Percentiles rank a stretch among this genome's conserved stretches.
phyloP scores from a whole-genome alignment of 1,140 invertebrate species.

The Brachionus asplanchnoidis region DNA sequence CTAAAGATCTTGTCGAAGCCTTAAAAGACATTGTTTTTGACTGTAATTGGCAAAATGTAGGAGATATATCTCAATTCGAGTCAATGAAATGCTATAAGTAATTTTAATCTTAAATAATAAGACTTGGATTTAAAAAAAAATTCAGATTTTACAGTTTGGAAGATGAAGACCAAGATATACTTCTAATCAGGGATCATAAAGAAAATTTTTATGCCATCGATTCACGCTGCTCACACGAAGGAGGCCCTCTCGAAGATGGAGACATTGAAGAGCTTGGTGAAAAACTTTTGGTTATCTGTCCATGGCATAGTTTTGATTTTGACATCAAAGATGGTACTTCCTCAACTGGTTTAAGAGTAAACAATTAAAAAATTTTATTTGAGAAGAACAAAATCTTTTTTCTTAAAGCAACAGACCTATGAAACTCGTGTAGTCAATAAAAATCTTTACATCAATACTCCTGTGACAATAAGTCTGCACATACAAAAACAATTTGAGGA shows the following conservation, averaged over 20 bases:
- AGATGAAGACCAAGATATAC: constrained; percentile 45
- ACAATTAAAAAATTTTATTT: background rate
- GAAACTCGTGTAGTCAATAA: constrained; percentile 41
- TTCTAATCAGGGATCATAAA: constrained; percentile 43
- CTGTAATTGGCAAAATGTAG: constrained; percentile 42
- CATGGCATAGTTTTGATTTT: constrained; percentile 46
- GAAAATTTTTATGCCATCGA: constrained; percentile 45
- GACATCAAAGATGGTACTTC: constrained; percentile 44
- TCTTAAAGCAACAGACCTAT: constrained; percentile 37
- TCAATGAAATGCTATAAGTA: constrained; percentile 33
- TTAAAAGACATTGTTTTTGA: constrained; percentile 34
- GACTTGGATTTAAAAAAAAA: background rate
- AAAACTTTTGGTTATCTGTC: constrained; percentile 44
- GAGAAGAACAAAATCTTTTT: background rate
- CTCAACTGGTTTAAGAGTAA: constrained; percentile 44
- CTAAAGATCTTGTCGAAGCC: constrained; percentile 20
- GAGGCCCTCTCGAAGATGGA: constrained; percentile 45
- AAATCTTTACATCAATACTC: constrained; percentile 42
- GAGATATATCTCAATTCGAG: background rate
- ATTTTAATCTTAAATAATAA: background rate
- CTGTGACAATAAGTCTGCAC: constrained; percentile 43
- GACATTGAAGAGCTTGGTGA: constrained; percentile 47
- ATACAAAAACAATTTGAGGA: constrained; percentile 43
- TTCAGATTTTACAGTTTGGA: constrained; percentile 38
- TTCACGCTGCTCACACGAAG: constrained; percentile 46